Evolutionary conservation across 1,140 invertebrate genomes (phyloP).

Genomic region (Drosophila sucinea): DNA sequence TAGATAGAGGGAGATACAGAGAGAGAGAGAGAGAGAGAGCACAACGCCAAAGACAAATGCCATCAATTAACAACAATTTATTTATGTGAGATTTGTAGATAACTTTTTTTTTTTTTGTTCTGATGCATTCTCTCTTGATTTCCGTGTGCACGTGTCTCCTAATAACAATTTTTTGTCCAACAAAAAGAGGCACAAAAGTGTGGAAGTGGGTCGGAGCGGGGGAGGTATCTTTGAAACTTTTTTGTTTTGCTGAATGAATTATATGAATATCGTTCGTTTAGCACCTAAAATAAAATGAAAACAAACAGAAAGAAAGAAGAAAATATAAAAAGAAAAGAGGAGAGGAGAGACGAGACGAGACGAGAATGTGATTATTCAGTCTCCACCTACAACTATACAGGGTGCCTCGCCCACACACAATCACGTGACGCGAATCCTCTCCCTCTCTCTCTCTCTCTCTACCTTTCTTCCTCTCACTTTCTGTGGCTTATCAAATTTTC

Average conservation of each 20-base stretch:
- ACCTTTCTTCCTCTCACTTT: neutral
- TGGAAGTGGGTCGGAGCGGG: neutral
- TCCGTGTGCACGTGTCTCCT: neutral
- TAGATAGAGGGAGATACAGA: too few relatives aligned
- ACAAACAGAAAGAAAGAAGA: neutral
- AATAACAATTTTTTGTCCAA: neutral
- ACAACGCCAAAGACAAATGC: neutral
- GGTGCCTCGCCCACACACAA: neutral
- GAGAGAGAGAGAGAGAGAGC: too few relatives aligned
- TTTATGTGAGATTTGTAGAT: neutral
- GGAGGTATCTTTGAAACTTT: neutral
- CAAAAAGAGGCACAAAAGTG: neutral
- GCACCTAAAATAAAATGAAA: neutral
- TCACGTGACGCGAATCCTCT: neutral
- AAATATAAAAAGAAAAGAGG: neutral
- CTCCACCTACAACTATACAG: neutral
- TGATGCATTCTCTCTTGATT: neutral
- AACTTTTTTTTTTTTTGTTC: neutral
- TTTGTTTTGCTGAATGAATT: conserved; percentile 7
- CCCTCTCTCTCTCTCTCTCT: neutral
- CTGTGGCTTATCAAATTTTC: neutral
- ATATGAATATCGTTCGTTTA: neutral
- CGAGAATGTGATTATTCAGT: conserved; percentile 6
- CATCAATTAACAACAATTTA: conserved; percentile 12
- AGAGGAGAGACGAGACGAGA: neutral